A percentile compares a stretch with the other conserved stretches of the same genome.
Evolutionary conservation across 2,797 vertebrate species (phyloP).

Genomic region (Esox lucius): DNA sequence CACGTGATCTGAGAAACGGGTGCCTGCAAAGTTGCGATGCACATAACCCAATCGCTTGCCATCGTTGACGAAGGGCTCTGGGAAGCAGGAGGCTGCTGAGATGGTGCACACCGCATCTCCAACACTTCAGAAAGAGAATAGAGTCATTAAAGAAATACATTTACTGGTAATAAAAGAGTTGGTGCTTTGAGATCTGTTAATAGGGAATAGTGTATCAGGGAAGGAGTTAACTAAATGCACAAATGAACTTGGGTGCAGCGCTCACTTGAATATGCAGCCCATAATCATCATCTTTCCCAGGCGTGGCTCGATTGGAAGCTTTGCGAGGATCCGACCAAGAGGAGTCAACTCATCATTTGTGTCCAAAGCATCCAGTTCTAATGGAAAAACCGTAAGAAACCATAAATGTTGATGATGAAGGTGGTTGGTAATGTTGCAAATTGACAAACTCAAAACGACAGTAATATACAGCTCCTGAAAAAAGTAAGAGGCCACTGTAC

Average conservation of each 20-base stretch:
- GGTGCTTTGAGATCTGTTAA: neutral
- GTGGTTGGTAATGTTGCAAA: neutral
- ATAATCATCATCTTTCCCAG: slow-evolving; percentile 99
- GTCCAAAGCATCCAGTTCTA: slow-evolving; percentile 93
- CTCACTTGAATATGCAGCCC: slow-evolving; percentile 95
- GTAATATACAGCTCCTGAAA: too few relatives aligned
- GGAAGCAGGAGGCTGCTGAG: slow-evolving; percentile 92
- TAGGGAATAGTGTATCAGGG: neutral
- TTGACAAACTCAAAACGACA: neutral
- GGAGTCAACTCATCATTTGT: slow-evolving; percentile 91
- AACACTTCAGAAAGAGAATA: slow-evolving; percentile 74
- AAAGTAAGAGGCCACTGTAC: too few relatives aligned
- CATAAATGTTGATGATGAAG: neutral
- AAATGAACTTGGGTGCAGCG: neutral
- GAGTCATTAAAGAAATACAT: neutral
- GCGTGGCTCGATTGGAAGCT: slow-evolving; percentile 92
- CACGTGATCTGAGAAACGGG: slow-evolving; percentile 90
- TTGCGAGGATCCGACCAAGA: slow-evolving; percentile 90
- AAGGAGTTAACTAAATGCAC: neutral
- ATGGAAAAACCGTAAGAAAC: neutral
- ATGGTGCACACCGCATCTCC: slow-evolving; percentile 95
- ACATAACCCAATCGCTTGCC: slow-evolving; percentile 90
- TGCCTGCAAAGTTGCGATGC: slow-evolving; percentile 92
- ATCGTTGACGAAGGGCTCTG: slow-evolving; percentile 92
- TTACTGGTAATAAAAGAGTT: neutral